A percentile compares a stretch with the other conserved stretches of the same genome.
phyloP scores from a whole-genome alignment of 2,888 invertebrate species.

The Strigamia transsilvanica region DNA sequence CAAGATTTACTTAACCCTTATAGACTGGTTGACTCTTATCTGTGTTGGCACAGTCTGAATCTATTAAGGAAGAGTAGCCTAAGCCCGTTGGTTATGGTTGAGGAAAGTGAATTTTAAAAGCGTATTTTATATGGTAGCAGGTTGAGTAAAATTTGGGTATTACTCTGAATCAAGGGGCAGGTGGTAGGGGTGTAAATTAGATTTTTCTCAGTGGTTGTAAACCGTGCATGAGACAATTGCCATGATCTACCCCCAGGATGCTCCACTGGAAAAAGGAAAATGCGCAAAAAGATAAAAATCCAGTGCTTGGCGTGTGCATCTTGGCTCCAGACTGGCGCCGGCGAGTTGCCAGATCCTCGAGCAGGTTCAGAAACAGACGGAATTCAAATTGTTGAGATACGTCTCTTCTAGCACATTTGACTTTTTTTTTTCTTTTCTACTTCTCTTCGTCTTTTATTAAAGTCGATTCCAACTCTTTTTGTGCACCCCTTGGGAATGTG shows the following conservation, averaged over 20 bases:
- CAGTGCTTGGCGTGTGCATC: not conserved
- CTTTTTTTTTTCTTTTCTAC: not conserved
- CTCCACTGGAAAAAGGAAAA: conserved; percentile 46
- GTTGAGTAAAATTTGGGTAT: conserved; percentile 31
- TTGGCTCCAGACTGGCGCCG: conserved; percentile 49
- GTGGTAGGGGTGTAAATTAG: conserved; percentile 45
- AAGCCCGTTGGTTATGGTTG: conserved; percentile 40
- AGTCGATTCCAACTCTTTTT: conserved; percentile 24
- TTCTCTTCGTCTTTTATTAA: conserved; percentile 33
- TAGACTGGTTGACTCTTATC: conserved; percentile 38
- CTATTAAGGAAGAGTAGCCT: conserved; percentile 43
- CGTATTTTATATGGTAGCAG: not conserved
- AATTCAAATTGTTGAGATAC: conserved; percentile 45
- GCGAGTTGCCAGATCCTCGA: conserved; percentile 47
- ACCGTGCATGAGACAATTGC: conserved; percentile 36
- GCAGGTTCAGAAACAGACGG: conserved; percentile 47
- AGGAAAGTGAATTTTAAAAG: conserved; percentile 30
- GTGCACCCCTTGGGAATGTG: conserved; percentile 25
- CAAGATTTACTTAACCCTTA: conserved; percentile 41
- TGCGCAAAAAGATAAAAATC: conserved; percentile 29
- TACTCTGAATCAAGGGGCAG: conserved; percentile 37
- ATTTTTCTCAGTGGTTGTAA: conserved; percentile 1
- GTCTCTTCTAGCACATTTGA: conserved; percentile 33
- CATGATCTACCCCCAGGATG: conserved; percentile 47
- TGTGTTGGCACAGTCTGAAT: conserved; percentile 47